Evolutionary conservation across 1,140 invertebrate genomes (phyloP).

Genomic region (Ooceraea biroi): DNA sequence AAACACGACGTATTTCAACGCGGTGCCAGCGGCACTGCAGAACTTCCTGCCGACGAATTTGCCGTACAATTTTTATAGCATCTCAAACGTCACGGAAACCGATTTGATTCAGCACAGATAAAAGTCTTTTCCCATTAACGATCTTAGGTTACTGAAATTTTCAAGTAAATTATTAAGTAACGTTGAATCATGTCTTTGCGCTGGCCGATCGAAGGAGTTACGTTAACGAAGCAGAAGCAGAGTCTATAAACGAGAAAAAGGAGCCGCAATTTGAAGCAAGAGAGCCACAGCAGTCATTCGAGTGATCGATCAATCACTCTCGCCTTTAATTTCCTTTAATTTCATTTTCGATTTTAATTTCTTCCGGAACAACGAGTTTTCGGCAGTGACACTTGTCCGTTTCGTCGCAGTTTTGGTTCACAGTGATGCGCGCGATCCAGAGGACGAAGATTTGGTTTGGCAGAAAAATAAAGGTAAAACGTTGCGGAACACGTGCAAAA

Average conservation of each 20-base stretch:
- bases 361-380: too few species aligned
- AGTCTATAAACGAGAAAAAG: neutral
- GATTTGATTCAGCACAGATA: slow-evolving; percentile 82
- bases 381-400: too few species aligned
- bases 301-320: too few species aligned
- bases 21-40: slow-evolving; percentile 78
- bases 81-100: slow-evolving; percentile 81
- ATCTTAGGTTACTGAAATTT: too few species aligned
- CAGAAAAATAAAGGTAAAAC: slow-evolving; percentile 12
- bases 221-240: neutral
- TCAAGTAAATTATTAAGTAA: too few species aligned
- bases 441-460: neutral
- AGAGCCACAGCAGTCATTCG: too few species aligned
- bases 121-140: slow-evolving; percentile 21
- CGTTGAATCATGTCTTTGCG: slow-evolving; percentile 16
- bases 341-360: too few species aligned
- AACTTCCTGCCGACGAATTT: slow-evolving; percentile 83
- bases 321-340: too few species aligned
- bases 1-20: slow-evolving; percentile 81
- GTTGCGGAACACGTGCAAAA: neutral
- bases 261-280: neutral
- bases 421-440: too few species aligned
- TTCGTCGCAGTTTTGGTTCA: too few species aligned
- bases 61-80: slow-evolving; percentile 84
- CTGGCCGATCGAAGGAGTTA: neutral